Percentiles rank a stretch among this genome's conserved stretches.
Evolutionary conservation across 2,797 vertebrate species (phyloP).

Genomic region (Mustela erminea): DNA sequence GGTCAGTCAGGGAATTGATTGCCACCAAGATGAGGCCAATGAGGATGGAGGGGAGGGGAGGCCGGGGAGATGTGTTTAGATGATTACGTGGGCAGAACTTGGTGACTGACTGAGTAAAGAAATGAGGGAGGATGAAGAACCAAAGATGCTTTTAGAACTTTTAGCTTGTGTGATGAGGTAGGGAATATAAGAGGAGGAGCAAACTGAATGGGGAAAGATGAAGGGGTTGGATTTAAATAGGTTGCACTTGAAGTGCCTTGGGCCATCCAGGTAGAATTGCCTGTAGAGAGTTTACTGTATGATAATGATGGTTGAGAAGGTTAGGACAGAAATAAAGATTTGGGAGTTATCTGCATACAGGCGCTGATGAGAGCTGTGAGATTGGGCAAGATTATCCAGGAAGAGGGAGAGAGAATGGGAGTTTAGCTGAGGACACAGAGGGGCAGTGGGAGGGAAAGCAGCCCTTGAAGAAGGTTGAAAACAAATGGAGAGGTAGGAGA

Average conservation of each 20-base stretch:
- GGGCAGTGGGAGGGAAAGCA: neutral
- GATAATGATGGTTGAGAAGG: neutral
- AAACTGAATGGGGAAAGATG: neutral
- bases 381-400: neutral
- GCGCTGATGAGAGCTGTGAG: neutral
- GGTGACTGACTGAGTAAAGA: neutral
- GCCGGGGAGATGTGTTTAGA: neutral
- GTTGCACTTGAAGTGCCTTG: neutral
- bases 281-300: neutral
- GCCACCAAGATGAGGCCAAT: neutral
- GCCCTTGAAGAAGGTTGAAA: neutral
- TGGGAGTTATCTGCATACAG: neutral
- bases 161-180: neutral
- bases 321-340: neutral
- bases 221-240: neutral
- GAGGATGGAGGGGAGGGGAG: neutral
- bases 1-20: neutral
- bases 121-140: neutral
- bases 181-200: neutral
- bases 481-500: neutral
- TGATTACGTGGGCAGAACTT: neutral
- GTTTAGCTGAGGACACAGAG: neutral
- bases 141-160: neutral
- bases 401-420: neutral
- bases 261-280: neutral